These are phyloP conservation scores for Luehdorfia chinensis DNA, from an alignment of 1,140 invertebrate genomes.

Conservation along the genomic window DNA sequence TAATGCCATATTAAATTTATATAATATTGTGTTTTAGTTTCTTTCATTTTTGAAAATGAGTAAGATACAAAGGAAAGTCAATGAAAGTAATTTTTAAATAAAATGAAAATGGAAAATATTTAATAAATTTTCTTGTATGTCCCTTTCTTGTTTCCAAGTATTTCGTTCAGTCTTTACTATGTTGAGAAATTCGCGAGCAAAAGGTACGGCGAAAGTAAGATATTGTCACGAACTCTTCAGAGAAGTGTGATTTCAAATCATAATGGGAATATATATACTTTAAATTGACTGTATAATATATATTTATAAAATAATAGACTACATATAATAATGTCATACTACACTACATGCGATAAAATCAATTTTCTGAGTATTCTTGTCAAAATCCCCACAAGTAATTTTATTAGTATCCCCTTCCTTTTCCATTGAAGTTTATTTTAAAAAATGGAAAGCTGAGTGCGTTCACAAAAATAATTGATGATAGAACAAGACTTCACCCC, in stretches of 20 bases:
- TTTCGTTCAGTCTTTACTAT: conserved; percentile 17
- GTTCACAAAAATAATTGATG: conserved; percentile 66
- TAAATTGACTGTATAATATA: conserved; percentile 5
- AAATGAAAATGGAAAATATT: too few species aligned
- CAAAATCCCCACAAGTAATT: conserved; percentile 45
- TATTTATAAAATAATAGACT: too few species aligned
- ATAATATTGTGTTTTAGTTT: too few species aligned
- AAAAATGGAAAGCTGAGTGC: conserved; percentile 65
- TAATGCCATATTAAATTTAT: neutral
- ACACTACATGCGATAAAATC: too few species aligned
- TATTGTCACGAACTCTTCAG: conserved; percentile 50
- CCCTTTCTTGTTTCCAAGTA: conserved; percentile 38
- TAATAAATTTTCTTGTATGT: too few species aligned
- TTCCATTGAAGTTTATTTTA: conserved; percentile 57
- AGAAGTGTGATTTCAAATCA: conserved; percentile 38
- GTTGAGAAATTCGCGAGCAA: conserved; percentile 23
- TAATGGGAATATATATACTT: conserved; percentile 22
- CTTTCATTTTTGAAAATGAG: neutral
- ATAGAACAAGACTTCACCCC: conserved; percentile 53
- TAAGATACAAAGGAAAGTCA: neutral
- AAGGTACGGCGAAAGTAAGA: conserved; percentile 28
- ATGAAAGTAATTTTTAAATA: neutral
- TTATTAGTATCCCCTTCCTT: conserved; percentile 52
- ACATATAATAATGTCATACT: too few species aligned
- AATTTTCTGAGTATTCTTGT: conserved; percentile 10